phyloP scores from a whole-genome alignment of 2,797 vertebrate species.

The Phalanger gymnotis region DNA sequence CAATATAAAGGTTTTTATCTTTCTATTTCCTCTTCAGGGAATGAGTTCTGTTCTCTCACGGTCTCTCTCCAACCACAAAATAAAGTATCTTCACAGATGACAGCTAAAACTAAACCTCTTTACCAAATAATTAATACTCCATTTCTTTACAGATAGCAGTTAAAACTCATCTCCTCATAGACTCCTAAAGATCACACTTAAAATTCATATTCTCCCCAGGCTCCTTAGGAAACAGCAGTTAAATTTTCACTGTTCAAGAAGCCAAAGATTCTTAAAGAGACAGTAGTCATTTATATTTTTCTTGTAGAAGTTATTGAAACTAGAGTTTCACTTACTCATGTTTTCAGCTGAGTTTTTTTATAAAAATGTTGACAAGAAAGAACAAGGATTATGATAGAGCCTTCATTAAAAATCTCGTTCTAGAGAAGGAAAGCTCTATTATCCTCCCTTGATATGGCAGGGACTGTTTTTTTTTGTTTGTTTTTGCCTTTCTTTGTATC shows the following conservation, averaged over 20 bases:
- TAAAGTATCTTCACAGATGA: not conserved
- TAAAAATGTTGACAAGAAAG: not conserved
- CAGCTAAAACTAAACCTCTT: not conserved
- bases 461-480: too few species aligned
- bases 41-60: not conserved
- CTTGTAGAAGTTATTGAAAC: not conserved
- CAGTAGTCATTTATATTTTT: not conserved
- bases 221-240: not conserved
- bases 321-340: not conserved
- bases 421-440: not conserved
- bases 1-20: not conserved
- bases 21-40: not conserved
- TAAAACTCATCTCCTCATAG: not conserved
- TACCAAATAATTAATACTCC: not conserved
- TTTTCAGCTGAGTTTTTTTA: not conserved
- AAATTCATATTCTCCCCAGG: not conserved
- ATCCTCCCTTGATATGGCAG: not conserved
- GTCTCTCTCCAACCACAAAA: not conserved
- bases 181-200: not conserved
- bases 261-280: not conserved
- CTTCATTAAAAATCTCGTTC: not conserved
- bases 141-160: not conserved
- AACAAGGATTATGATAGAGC: not conserved
- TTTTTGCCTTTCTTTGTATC: not conserved
- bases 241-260: not conserved